Percentiles rank a stretch among this genome's conserved stretches.
These are phyloP conservation scores for Probosciger aterrimus DNA, from an alignment of 2,113 vertebrate species.

Conservation along the genomic window DNA sequence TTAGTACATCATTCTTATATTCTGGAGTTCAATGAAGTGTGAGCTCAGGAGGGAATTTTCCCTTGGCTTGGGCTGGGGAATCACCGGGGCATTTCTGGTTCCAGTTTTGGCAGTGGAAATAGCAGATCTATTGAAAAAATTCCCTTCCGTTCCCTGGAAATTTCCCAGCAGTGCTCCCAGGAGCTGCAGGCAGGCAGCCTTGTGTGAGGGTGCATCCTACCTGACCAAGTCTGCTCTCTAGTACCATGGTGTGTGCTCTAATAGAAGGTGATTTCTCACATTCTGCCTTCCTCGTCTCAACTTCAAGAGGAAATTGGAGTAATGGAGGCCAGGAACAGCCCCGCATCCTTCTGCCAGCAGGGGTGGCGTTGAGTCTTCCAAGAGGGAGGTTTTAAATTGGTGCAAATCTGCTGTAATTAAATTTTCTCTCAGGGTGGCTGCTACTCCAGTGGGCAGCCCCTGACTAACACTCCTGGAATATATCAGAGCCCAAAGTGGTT, in stretches of 20 bases:
- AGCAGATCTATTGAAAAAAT: background rate
- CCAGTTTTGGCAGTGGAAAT: background rate
- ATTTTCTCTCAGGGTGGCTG: background rate
- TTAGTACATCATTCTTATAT: background rate
- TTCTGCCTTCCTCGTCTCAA: background rate
- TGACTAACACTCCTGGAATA: background rate
- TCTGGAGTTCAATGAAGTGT: background rate
- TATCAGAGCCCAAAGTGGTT: background rate
- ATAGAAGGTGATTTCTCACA: background rate
- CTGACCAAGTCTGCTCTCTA: background rate
- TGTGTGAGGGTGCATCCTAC: rapidly evolving
- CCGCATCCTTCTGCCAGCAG: background rate
- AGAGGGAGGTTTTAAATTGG: background rate
- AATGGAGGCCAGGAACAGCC: background rate
- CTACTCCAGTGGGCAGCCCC: background rate
- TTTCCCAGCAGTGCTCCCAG: rapidly evolving
- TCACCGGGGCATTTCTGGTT: background rate
- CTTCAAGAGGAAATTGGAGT: background rate
- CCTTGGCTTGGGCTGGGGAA: background rate
- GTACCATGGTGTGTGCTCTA: background rate
- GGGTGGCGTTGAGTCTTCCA: background rate
- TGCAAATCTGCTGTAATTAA: background rate
- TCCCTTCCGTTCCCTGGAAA: background rate
- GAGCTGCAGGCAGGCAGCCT: background rate
- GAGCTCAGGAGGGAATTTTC: background rate